These are phyloP conservation scores for Drepana arcuata DNA, from an alignment of 1,140 invertebrate genomes.

Conservation along the genomic window DNA sequence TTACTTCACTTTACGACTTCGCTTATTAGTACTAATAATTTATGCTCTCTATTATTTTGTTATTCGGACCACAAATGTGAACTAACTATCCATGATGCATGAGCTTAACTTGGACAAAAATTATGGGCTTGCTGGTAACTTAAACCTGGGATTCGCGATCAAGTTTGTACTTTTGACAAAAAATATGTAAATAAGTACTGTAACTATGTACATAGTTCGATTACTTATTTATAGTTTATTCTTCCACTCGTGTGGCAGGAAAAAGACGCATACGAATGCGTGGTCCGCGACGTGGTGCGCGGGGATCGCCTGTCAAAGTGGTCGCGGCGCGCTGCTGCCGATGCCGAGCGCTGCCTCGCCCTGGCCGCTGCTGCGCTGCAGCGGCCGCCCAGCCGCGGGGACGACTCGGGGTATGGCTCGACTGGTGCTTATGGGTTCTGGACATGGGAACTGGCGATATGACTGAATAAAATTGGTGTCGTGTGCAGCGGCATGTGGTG, in stretches of 20 bases:
- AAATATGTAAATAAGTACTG: background rate
- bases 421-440: too few species aligned
- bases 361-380: slow-evolving; percentile 46
- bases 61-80: too few species aligned
- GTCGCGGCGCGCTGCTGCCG: slow-evolving; percentile 44
- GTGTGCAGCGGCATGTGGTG: slow-evolving; percentile 41
- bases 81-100: too few species aligned
- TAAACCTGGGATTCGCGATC: too few species aligned
- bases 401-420: slow-evolving; percentile 39
- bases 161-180: too few species aligned
- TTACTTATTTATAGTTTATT: background rate
- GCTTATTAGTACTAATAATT: too few species aligned
- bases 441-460: too few species aligned
- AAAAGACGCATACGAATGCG: slow-evolving; percentile 47
- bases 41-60: too few species aligned
- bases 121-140: too few species aligned
- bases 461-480: background rate
- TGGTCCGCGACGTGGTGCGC: slow-evolving; percentile 49
- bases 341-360: slow-evolving; percentile 49
- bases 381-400: slow-evolving; percentile 22
- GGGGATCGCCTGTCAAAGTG: slow-evolving; percentile 47
- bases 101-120: too few species aligned
- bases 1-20: too few species aligned
- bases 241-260: slow-evolving; percentile 22
- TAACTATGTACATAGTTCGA: background rate